phyloP scores from a whole-genome alignment of 2,888 invertebrate genomes.

The Cabera pusaria region DNA sequence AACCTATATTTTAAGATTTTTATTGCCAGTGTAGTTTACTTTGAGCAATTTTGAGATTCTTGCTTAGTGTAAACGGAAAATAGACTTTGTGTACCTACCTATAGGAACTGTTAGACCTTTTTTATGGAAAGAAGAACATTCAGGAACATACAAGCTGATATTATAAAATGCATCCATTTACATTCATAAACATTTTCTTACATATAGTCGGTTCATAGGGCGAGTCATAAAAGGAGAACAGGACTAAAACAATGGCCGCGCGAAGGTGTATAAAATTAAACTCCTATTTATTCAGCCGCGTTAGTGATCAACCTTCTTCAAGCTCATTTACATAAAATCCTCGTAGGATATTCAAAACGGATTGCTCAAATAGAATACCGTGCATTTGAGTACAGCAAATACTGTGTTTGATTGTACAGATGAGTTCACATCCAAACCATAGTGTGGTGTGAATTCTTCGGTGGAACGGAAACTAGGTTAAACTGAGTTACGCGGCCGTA shows the following conservation, averaged over 20 bases:
- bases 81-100: too few relatives aligned
- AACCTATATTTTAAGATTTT: too few relatives aligned
- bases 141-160: too few relatives aligned
- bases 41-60: too few relatives aligned
- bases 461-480: constrained; percentile 40
- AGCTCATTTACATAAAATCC: constrained; percentile 53
- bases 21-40: too few relatives aligned
- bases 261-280: constrained; percentile 42
- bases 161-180: too few relatives aligned
- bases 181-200: too few relatives aligned
- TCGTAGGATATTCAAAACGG: constrained; percentile 38
- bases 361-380: constrained; percentile 34
- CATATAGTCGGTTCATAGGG: constrained; percentile 6
- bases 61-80: too few relatives aligned
- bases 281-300: constrained; percentile 57
- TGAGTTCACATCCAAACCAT: constrained; percentile 36
- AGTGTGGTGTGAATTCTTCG: constrained; percentile 41
- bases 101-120: too few relatives aligned
- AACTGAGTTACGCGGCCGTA: constrained; percentile 39
- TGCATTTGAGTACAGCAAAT: constrained; percentile 30
- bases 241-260: constrained; percentile 39
- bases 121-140: too few relatives aligned
- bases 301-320: constrained; percentile 55
- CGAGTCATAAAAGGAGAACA: constrained; percentile 22
- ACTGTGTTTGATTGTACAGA: constrained; percentile 43